Percentiles rank a stretch among this genome's conserved stretches.
Conservation (phyloP, 1,140 invertebrate species). For the Probaryconus sp. region DNA sequence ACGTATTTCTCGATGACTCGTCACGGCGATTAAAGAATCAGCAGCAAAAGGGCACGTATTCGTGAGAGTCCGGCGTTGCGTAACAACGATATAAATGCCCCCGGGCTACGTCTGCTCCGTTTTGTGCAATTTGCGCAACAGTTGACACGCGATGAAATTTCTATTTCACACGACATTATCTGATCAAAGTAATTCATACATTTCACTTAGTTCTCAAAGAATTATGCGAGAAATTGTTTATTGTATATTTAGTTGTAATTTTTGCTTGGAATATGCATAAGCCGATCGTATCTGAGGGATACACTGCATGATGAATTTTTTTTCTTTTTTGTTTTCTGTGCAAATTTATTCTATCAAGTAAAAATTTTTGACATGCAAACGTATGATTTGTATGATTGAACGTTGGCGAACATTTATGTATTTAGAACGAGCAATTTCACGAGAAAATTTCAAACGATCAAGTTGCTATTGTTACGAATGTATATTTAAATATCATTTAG, state of each 20-base stretch:
- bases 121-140: slow-evolving; percentile 34
- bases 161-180: slow-evolving; percentile 48
- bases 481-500: too few species aligned
- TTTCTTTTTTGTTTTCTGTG: too few species aligned
- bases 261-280: slow-evolving; percentile 9
- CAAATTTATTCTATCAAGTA: too few species aligned
- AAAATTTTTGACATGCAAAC: too few species aligned
- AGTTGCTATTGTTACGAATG: too few species aligned
- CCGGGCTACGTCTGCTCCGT: slow-evolving; percentile 10
- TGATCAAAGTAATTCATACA: slow-evolving; percentile 24
- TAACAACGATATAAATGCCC: slow-evolving; percentile 24
- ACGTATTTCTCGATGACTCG: not conserved
- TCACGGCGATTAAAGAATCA: not conserved
- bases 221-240: slow-evolving; percentile 4
- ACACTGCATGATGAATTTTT: too few species aligned
- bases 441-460: too few species aligned
- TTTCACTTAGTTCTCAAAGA: slow-evolving; percentile 4
- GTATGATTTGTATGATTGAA: too few species aligned
- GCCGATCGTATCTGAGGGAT: too few species aligned
- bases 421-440: too few species aligned
- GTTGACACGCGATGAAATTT: slow-evolving; percentile 47
- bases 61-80: slow-evolving; percentile 2
- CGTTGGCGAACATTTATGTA: too few species aligned
- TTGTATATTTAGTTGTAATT: slow-evolving; percentile 6
- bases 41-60: not conserved